A percentile compares a stretch with the other conserved stretches of the same genome.
These are phyloP conservation scores for Noturus placidus DNA, from an alignment of 2,113 vertebrate species.

Conservation along the genomic window DNA sequence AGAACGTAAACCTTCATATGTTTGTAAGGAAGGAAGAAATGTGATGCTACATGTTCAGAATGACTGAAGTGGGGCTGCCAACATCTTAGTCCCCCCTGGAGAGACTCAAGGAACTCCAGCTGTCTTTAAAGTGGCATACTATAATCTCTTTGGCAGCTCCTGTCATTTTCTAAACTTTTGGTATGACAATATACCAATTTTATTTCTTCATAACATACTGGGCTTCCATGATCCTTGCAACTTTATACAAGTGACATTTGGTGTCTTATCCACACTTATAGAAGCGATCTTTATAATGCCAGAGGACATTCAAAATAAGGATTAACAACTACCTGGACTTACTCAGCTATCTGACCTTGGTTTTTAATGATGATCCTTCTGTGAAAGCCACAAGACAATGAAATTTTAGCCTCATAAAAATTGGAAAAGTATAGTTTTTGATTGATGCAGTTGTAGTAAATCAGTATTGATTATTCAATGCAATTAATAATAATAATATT, in stretches of 20 bases:
- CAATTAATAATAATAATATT: not conserved
- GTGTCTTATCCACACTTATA: constrained; percentile 5
- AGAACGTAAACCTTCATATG: not conserved
- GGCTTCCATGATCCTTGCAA: constrained; percentile 40
- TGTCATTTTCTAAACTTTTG: constrained; percentile 26
- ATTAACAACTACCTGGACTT: constrained; percentile 20
- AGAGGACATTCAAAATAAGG: constrained; percentile 11
- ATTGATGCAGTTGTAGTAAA: not conserved
- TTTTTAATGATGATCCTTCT: not conserved
- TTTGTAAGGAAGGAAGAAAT: not conserved
- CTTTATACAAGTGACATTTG: constrained; percentile 43
- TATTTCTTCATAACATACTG: constrained; percentile 40
- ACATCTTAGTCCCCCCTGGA: constrained; percentile 44
- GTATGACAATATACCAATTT: constrained; percentile 37
- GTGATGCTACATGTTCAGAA: constrained; percentile 37
- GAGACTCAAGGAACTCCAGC: constrained; percentile 39
- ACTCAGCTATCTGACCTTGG: constrained; percentile 2
- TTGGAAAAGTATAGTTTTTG: not conserved
- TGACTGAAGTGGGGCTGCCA: constrained; percentile 29
- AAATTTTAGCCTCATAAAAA: not conserved
- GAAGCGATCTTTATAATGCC: not conserved
- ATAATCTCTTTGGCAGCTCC: constrained; percentile 42
- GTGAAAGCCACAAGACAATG: not conserved
- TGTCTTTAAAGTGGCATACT: constrained; percentile 33
- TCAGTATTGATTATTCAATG: not conserved